Evolutionary conservation across 2,888 invertebrate species (phyloP), one percentile per base, ranked within the genome.

Genomic region (Drosophila mulleri): DNA sequence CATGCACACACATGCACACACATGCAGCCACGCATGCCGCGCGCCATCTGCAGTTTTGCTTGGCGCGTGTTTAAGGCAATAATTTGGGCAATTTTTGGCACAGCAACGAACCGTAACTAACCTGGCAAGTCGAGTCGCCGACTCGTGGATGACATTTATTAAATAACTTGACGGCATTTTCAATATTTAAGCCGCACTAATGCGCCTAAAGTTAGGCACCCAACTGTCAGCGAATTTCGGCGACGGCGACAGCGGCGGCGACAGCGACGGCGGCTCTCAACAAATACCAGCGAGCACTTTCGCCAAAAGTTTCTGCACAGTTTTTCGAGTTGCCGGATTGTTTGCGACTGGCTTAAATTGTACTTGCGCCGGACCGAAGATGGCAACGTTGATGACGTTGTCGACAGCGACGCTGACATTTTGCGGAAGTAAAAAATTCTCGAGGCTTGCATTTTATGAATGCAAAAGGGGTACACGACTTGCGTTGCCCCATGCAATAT

Each of bases 171-270:
- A 76, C 64, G 72, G 72, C 53, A 59, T 72, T 80, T 89, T 86
- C 89, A 84, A 83, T 83, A 87, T 88, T 88, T 86, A 81, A 88
- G 78, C 75, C 69, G 62, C 67, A 67, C 82, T 87, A 87, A 83
- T 87, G 75, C 82, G 67, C 66, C 75, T 50, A 73, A 84, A 84
- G 84, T 81, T 84, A 66, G 66, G 57, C 47, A 72, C 76, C 74
- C 61, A 89, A 81, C 87, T 89, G 89, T 89, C 89, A 89, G 72
- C 84, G 76, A 79, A 81, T 80, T 85, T 71, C 54, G 18, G 23
- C 57, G 29, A 2, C 8, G 29, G 29, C 29, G 1, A 1, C 52
- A n/a, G 26, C 54, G n/a, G 23, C 54, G 18, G 26, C 57, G 42
- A 23, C 54, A 16, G 23, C 54, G 18, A 23, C 57, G 42, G 67